phyloP scores from a whole-genome alignment of 2,888 invertebrate genomes.

The Cantharis lateralis region DNA sequence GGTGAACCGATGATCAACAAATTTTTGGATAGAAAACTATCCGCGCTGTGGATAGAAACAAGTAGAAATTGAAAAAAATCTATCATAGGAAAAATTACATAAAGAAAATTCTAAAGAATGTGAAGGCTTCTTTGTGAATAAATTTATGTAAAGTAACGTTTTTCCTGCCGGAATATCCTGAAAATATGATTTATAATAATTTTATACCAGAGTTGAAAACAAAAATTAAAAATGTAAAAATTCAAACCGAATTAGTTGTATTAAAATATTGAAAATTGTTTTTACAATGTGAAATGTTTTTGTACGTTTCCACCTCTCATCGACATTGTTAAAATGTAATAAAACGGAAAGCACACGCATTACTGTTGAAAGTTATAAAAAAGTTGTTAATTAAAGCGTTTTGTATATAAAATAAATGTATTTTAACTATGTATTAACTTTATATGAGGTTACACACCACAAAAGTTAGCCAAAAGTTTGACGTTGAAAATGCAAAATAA shows the following conservation, averaged over 20 bases:
- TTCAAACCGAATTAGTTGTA: background rate
- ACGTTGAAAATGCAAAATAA: background rate
- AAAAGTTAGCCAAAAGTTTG: background rate
- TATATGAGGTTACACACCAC: background rate
- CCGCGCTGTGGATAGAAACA: background rate
- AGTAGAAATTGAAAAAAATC: background rate
- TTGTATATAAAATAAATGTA: background rate
- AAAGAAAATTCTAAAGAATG: background rate
- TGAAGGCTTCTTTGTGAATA: background rate
- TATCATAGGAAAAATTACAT: background rate
- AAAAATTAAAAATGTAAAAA: background rate
- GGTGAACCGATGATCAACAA: too few relatives aligned
- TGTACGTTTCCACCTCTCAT: background rate
- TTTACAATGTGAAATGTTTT: background rate
- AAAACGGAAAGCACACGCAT: background rate
- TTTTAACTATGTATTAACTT: background rate
- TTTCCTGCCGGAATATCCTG: background rate
- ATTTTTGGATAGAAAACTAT: too few relatives aligned
- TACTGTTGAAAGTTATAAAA: background rate
- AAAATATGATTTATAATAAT: background rate
- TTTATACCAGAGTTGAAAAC: background rate
- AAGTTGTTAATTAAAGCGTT: conserved; percentile 4
- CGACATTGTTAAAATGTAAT: background rate
- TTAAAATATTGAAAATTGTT: background rate
- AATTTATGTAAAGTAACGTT: background rate